Evolutionary conservation across 2,113 vertebrate species (phyloP), one percentile per base, ranked within the genome.

Genomic region (Nothoprocta pentlandii): DNA sequence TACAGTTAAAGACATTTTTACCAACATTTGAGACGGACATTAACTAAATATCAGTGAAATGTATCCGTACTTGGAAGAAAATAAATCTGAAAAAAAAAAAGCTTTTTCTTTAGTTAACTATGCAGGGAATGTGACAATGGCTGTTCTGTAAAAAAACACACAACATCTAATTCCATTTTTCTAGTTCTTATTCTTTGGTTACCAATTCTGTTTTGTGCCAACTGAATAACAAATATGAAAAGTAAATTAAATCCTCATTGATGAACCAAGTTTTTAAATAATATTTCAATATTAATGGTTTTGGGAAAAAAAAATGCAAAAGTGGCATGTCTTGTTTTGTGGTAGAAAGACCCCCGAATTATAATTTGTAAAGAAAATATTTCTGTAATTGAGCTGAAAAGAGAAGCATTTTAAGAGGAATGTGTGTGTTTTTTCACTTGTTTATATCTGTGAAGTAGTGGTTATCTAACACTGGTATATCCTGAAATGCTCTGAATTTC

Each of bases 1-100:
- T 99, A 89, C 98, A 97, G 67, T 98, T 99, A 20, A 99, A 99
- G 97, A 99, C 99, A 2, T 98, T 98, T 96, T 94, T 99, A 75
- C 98, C 98, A 42, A 94, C 94, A 36, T 97, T 98, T 95, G 93
- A 97, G 90, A 90, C 28, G 34, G 71, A 90, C 80, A 89, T 86
- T 93, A 96, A 96, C 56, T 96, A 85, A 97, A 19, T 62, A 14
- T 56, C 44, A 68, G 12, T 39, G 80, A 74, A 54, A 28, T 8
- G 1, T 78, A 26, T 67, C 67, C 42, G 28, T 78, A 58, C 53
- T 62, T 73, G 34, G 54, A 58, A 64, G 70, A 92, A 70, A 49
- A 23, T 54, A 81, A 84, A 77, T 89, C 25, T 41, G 64, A 81
- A 32, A 85, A 49, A 90, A 90, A 34, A 34, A 80, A 62, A 76